Percentiles rank a stretch among this genome's conserved stretches.
phyloP scores from a whole-genome alignment of 64 coral and sea anemone genomes.

The Trachythela sp. region DNA sequence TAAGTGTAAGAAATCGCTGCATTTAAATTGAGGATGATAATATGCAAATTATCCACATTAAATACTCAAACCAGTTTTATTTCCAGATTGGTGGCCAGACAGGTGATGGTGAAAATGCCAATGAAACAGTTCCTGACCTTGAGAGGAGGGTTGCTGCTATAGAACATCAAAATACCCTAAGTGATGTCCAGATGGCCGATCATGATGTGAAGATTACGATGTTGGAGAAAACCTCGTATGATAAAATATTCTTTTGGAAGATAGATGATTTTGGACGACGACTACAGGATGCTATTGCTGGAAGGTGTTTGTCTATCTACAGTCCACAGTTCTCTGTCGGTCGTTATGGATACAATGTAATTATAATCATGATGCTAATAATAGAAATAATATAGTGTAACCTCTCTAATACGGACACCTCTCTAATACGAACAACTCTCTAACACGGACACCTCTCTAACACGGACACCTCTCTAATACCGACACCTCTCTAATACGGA shows the following conservation, averaged over 20 bases:
- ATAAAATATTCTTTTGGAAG: slow-evolving; percentile 59
- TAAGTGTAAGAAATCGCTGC: too few species aligned
- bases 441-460: too few species aligned
- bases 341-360: slow-evolving; percentile 55
- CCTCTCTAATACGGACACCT: too few species aligned
- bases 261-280: slow-evolving; percentile 55
- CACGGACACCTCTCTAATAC: too few species aligned
- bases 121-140: not conserved
- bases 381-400: too few species aligned
- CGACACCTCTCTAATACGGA: too few species aligned
- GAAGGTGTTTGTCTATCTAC: slow-evolving; percentile 51
- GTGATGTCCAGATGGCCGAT: slow-evolving; percentile 63
- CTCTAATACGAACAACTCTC: too few species aligned
- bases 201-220: slow-evolving; percentile 57
- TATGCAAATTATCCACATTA: too few species aligned
- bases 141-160: slow-evolving; percentile 43
- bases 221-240: slow-evolving; percentile 61
- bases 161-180: slow-evolving; percentile 56
- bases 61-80: too few species aligned
- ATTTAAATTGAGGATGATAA: too few species aligned
- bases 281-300: slow-evolving; percentile 47
- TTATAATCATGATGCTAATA: not conserved
- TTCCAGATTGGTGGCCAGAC: too few species aligned
- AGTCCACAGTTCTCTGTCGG: slow-evolving; percentile 66
- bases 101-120: not conserved